phyloP scores from a whole-genome alignment of 2,888 invertebrate genomes.

The Andrena flavipes region DNA sequence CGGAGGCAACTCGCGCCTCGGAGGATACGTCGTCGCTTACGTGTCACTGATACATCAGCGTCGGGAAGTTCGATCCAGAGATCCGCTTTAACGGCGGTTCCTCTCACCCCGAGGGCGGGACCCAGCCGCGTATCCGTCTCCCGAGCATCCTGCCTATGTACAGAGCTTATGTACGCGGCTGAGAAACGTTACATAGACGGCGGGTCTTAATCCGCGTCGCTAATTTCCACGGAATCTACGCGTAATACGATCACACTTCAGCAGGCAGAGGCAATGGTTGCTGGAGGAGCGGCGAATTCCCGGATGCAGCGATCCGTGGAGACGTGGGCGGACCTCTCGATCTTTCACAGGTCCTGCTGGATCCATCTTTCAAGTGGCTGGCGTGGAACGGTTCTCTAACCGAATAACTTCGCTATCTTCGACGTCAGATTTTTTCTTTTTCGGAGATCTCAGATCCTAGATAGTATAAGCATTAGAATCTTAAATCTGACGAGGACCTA shows the following conservation, averaged over 20 bases:
- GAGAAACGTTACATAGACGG: conserved; percentile 16
- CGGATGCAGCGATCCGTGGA: conserved; percentile 54
- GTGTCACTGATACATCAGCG: conserved; percentile 56
- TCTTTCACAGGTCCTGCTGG: conserved; percentile 28
- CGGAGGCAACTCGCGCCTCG: conserved; percentile 29
- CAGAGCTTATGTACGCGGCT: conserved; percentile 3
- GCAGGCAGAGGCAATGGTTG: conserved; percentile 62
- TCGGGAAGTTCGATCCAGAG: conserved; percentile 52
- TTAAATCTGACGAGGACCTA: too few relatives aligned
- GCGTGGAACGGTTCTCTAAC: not conserved
- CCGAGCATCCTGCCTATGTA: conserved; percentile 14
- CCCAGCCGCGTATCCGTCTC: conserved; percentile 26
- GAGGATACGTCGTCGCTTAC: conserved; percentile 30
- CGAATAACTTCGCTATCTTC: not conserved
- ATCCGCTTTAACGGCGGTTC: conserved; percentile 38
- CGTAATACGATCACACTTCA: conserved; percentile 67
- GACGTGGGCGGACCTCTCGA: conserved; percentile 39
- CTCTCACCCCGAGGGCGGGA: conserved; percentile 8
- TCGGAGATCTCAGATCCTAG: too few relatives aligned
- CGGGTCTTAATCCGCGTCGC: conserved; percentile 64
- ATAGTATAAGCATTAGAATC: too few relatives aligned
- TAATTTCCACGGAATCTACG: conserved; percentile 70
- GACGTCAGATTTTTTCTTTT: too few relatives aligned
- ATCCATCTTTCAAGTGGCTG: not conserved
- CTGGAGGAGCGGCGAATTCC: conserved; percentile 51